Percentiles rank a stretch among this genome's conserved stretches.
phyloP scores from a whole-genome alignment of 2,888 invertebrate genomes.

The Neelides folsomi region DNA sequence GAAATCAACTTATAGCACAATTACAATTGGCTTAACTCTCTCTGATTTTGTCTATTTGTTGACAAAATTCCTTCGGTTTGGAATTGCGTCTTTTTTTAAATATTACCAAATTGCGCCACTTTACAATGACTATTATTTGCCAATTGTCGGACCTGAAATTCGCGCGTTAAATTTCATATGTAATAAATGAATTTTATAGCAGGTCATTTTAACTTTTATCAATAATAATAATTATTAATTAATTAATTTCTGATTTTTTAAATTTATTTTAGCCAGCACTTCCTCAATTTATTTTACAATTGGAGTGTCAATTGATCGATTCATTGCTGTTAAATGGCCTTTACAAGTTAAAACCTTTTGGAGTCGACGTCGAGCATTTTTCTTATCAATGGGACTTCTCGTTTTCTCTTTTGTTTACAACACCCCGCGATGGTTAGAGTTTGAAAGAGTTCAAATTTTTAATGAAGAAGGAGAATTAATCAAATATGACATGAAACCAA shows the following conservation, averaged over 20 bases:
- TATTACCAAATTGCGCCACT: not conserved
- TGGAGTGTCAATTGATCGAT: slow-evolving; percentile 1
- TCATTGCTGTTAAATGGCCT: slow-evolving; percentile 5
- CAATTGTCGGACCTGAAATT: slow-evolving; percentile 1
- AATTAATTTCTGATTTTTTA: too few species aligned
- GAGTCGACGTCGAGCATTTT: not conserved
- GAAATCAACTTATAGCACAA: slow-evolving; percentile 6
- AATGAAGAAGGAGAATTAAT: slow-evolving; percentile 8
- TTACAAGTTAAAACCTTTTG: not conserved
- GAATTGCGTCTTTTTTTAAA: slow-evolving; percentile 2
- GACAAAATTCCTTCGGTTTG: slow-evolving; percentile 6
- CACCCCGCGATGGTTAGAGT: slow-evolving; percentile 3
- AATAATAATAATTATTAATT: too few species aligned
- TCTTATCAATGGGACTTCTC: not conserved
- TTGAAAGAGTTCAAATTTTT: slow-evolving; percentile 10
- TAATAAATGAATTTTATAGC: too few species aligned
- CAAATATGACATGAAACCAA: slow-evolving; percentile 21
- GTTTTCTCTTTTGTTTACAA: slow-evolving; percentile 1
- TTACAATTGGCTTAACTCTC: slow-evolving; percentile 4
- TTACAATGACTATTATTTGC: slow-evolving; percentile 5
- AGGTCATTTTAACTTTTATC: too few species aligned
- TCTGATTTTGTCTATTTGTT: slow-evolving; percentile 5
- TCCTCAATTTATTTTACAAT: slow-evolving; percentile 4
- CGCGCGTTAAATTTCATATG: not conserved
- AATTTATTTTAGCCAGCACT: not conserved